These are phyloP conservation scores for Bombus pascuorum DNA, from an alignment of 1,140 invertebrate genomes.

Conservation along the genomic window DNA sequence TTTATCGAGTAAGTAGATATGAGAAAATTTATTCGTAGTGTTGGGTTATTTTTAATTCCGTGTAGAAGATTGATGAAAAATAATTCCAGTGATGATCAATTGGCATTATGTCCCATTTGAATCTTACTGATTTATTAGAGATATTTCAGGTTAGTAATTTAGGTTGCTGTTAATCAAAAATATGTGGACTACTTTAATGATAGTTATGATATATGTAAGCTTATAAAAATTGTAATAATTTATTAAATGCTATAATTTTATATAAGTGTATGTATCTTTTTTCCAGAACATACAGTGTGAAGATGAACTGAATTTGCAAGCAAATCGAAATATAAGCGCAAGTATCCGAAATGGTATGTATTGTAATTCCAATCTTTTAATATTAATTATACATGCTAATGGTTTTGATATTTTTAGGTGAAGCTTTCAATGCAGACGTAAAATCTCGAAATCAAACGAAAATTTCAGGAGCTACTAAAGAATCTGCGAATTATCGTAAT, in stretches of 20 bases:
- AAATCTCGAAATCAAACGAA: conserved; percentile 46
- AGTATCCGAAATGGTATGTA: conserved; percentile 24
- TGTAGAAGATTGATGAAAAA: not conserved
- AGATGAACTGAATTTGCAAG: conserved; percentile 17
- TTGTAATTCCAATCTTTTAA: conserved; percentile 1
- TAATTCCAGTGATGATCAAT: not conserved
- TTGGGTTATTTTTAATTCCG: not conserved
- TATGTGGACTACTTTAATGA: not conserved
- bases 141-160: conserved; percentile 50
- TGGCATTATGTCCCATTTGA: conserved; percentile 41
- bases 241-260: not conserved
- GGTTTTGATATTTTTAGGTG: conserved; percentile 16
- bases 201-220: not conserved
- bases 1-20: conserved; percentile 4
- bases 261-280: not conserved
- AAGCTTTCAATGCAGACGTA: conserved; percentile 21
- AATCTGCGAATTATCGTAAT: conserved; percentile 31
- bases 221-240: not conserved
- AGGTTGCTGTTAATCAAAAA: not conserved
- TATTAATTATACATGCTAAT: not conserved
- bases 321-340: not conserved
- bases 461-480: conserved; percentile 1
- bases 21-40: conserved; percentile 33
- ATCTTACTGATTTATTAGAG: conserved; percentile 37
- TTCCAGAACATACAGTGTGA: conserved; percentile 48